Conservation (phyloP, 35 echinoderm and acorn worm genomes). For the Apostichopus japonicus region DNA sequence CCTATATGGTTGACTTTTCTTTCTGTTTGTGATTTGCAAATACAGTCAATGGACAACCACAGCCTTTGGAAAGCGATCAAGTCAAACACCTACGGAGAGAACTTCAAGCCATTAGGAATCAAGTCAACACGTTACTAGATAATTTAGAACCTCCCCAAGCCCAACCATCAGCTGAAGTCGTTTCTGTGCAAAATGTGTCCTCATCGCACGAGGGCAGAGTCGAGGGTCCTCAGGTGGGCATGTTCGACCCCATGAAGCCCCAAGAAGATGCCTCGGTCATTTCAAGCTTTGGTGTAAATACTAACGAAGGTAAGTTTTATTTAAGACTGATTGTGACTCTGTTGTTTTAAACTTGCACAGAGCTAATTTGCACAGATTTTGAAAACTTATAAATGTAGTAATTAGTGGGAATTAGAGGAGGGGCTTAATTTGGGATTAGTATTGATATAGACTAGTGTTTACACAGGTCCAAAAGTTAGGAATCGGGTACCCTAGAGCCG, state of each 20-base stretch:
- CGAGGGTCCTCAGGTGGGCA: slow-evolving; percentile 55
- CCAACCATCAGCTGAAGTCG: slow-evolving; percentile 70
- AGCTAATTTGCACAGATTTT: no score
- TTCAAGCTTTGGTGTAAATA: slow-evolving; percentile 65
- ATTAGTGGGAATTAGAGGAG: no score
- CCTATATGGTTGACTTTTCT: background rate
- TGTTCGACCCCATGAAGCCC: slow-evolving; percentile 94
- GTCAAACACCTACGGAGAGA: slow-evolving; percentile 87
- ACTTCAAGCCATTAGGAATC: slow-evolving; percentile 77
- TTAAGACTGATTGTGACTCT: no score
- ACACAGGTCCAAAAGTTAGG: no score
- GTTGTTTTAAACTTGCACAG: no score
- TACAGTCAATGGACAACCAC: slow-evolving; percentile 93
- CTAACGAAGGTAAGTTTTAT: background rate
- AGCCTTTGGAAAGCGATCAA: slow-evolving; percentile 94
- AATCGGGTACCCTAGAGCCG: no score
- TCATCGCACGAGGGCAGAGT: slow-evolving; percentile 2
- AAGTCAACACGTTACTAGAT: slow-evolving; percentile 85
- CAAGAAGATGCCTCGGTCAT: slow-evolving; percentile 75
- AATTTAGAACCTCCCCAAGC: slow-evolving; percentile 73
- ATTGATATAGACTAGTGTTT: no score
- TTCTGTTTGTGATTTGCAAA: background rate
- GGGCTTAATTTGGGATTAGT: no score
- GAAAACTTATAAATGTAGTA: no score
- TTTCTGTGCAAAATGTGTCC: slow-evolving; percentile 39